These are phyloP conservation scores for Caloenas nicobarica DNA, from an alignment of 2,113 vertebrate species.

Conservation along the genomic window DNA sequence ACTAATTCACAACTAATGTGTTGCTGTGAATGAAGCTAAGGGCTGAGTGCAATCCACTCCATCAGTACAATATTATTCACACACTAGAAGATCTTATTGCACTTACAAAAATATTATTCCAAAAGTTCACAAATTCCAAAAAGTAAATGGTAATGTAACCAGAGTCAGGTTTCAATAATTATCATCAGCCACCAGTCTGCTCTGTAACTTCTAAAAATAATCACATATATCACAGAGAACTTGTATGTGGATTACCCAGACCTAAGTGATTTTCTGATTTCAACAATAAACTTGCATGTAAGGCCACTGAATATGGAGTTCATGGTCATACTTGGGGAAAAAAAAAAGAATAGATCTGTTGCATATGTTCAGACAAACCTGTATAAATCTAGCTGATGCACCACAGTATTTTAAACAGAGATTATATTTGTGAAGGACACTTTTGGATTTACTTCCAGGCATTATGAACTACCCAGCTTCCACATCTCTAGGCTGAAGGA, in stretches of 20 bases:
- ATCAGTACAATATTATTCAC: constrained; percentile 74
- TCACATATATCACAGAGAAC: not conserved
- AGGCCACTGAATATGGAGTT: not conserved
- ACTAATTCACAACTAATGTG: constrained; percentile 75
- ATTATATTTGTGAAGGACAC: not conserved
- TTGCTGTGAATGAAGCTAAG: constrained; percentile 72
- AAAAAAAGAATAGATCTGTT: not conserved
- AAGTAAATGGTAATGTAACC: constrained; percentile 69
- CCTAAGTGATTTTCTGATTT: not conserved
- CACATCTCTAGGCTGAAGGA: not conserved
- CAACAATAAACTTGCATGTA: not conserved
- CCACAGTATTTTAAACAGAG: not conserved
- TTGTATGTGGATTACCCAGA: not conserved
- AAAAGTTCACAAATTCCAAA: constrained; percentile 67
- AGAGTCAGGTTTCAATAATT: constrained; percentile 38
- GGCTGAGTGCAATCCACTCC: constrained; percentile 74
- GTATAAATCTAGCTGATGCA: not conserved
- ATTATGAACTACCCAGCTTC: not conserved
- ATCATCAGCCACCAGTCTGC: not conserved
- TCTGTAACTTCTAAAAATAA: constrained; percentile 11
- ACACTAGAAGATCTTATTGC: constrained; percentile 59
- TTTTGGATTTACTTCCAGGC: not conserved
- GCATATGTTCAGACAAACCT: not conserved
- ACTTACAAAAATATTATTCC: constrained; percentile 73
- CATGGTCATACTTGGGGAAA: not conserved